These are phyloP conservation scores for Phrynosoma platyrhinos DNA, from an alignment of 2,113 vertebrate genomes.

Conservation along the genomic window DNA sequence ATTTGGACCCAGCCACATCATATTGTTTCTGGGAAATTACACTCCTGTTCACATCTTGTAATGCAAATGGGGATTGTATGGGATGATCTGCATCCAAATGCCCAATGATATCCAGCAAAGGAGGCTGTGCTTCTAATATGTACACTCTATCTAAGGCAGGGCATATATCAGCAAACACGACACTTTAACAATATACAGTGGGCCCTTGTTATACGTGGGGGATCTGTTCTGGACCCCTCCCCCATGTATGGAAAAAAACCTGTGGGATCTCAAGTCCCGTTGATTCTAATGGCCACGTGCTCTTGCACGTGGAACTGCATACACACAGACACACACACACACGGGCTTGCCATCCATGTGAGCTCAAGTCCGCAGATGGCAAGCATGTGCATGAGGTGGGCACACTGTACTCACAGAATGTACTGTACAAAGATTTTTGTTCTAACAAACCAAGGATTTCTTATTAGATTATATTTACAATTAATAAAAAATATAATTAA, in stretches of 20 bases:
- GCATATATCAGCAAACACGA: neutral
- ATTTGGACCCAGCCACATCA: no score
- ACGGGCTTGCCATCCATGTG: no score
- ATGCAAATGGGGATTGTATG: neutral
- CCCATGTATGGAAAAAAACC: no score
- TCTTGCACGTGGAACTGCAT: no score
- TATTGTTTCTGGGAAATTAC: neutral
- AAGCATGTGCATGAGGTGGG: no score
- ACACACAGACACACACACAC: no score
- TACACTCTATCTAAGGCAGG: neutral
- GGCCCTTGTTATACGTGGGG: no score
- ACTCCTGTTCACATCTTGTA: neutral
- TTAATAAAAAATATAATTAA: neutral
- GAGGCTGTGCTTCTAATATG: neutral
- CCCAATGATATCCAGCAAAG: neutral
- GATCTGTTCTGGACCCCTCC: no score
- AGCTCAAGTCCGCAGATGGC: no score
- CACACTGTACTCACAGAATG: neutral
- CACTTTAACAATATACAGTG: neutral
- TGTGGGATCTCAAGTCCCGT: no score
- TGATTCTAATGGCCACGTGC: no score
- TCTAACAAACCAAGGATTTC: neutral
- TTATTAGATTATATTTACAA: neutral
- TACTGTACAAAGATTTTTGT: neutral
- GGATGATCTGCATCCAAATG: neutral